Percentiles rank a stretch among this genome's conserved stretches.
Conservation (phyloP, 2,888 invertebrate genomes). For the Hydriomena furcata region DNA sequence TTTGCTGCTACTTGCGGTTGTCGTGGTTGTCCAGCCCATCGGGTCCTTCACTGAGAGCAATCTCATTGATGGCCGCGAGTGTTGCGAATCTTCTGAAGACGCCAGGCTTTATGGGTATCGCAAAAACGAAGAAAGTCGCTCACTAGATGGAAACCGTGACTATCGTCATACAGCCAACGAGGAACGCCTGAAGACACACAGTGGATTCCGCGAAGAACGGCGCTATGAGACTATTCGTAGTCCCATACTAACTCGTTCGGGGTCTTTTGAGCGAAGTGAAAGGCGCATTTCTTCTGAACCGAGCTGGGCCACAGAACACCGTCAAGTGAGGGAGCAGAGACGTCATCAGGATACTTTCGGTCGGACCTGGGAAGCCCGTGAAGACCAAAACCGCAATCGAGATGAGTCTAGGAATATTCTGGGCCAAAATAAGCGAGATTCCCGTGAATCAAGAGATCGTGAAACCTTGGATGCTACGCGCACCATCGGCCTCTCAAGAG, state of each 20-base stretch:
- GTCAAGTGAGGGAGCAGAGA: slow-evolving; percentile 19
- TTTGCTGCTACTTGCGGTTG: slow-evolving; percentile 72
- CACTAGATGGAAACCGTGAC: slow-evolving; percentile 31
- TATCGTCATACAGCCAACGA: slow-evolving; percentile 32
- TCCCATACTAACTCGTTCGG: slow-evolving; percentile 22
- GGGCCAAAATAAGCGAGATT: slow-evolving; percentile 24
- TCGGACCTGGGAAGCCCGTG: slow-evolving; percentile 13
- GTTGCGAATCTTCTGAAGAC: slow-evolving; percentile 53
- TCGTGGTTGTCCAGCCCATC: slow-evolving; percentile 67
- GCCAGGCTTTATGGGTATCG: slow-evolving; percentile 38
- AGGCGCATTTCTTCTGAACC: slow-evolving; percentile 16
- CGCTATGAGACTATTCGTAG: slow-evolving; percentile 41
- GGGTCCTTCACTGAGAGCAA: slow-evolving; percentile 60
- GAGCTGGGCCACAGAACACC: background rate
- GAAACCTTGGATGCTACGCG: slow-evolving; percentile 23
- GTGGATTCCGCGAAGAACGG: slow-evolving; percentile 40
- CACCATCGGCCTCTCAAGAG: slow-evolving; percentile 13
- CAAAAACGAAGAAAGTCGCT: slow-evolving; percentile 17
- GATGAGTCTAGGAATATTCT: slow-evolving; percentile 20
- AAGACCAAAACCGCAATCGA: slow-evolving; percentile 14
- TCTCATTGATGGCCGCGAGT: slow-evolving; percentile 71
- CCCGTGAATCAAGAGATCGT: slow-evolving; percentile 13
- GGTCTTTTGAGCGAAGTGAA: slow-evolving; percentile 18
- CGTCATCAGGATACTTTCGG: slow-evolving; percentile 7
- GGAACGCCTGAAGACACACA: slow-evolving; percentile 26